Evolutionary conservation across 2,797 vertebrate genomes (phyloP).

Genomic region (Sebastes iracundus): DNA sequence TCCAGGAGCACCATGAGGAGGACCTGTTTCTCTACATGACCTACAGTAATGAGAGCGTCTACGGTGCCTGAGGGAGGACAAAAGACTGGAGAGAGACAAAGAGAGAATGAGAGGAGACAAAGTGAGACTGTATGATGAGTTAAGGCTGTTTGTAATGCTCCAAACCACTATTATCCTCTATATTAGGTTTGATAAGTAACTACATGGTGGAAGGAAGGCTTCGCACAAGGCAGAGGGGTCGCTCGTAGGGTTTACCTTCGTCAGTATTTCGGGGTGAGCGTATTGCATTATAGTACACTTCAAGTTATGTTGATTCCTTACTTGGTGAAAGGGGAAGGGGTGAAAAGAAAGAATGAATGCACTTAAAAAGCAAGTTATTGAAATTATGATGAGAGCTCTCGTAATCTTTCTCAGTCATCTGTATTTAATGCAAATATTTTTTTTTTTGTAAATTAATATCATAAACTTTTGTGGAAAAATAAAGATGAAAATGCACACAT

Average conservation of each 20-base stretch:
- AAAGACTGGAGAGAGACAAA: conserved; percentile 10
- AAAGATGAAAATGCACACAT: conserved; percentile 59
- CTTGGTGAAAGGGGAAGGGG: conserved; percentile 9
- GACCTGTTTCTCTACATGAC: conserved; percentile 98
- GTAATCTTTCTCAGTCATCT: conserved; percentile 72
- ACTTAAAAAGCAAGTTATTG: conserved; percentile 32
- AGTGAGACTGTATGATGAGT: conserved; percentile 20
- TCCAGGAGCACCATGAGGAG: conserved; percentile 95
- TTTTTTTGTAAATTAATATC: conserved; percentile 83
- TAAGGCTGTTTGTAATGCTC: conserved; percentile 54
- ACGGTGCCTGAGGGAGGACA: conserved; percentile 88
- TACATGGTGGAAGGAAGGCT: conserved; percentile 34
- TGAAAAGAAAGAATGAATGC: conserved; percentile 2
- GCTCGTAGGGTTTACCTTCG: conserved; percentile 22
- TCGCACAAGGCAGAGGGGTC: conserved; percentile 2
- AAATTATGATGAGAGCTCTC: conserved; percentile 51
- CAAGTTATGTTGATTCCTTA: conserved; percentile 34
- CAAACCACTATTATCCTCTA: conserved; percentile 69
- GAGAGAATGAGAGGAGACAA: conserved; percentile 28
- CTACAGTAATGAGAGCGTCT: conserved; percentile 98
- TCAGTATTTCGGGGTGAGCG: conserved; percentile 64
- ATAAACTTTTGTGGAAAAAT: conserved; percentile 78
- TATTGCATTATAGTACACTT: conserved; percentile 47
- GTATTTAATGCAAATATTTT: conserved; percentile 86
- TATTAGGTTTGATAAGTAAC: conserved; percentile 56